Base-by-base conservation (phyloP, 2,888 invertebrate genomes). In the Habroteleia sp. region DNA sequence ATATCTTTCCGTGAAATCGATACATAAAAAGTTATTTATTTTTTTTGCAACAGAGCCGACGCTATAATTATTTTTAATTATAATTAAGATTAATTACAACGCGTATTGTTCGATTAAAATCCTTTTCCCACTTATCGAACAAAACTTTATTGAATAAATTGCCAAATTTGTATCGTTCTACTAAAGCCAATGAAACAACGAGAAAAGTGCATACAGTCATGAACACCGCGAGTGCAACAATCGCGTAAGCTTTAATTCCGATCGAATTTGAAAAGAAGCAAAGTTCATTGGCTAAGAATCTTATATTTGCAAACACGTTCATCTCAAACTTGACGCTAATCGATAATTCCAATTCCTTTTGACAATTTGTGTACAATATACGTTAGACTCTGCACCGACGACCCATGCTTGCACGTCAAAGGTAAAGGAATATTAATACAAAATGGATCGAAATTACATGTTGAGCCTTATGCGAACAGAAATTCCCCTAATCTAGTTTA, bases 331-430 rank as follows among this genome's bases (percentile, higher is more conserved):
- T 16, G 0, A 31, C 3, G 42, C 23, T 33, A 27, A 23, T 60
- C 60, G 46, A 46, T 60, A 46, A 46, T 60, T 37, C 37, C 37
- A 13, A 60, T 46, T 60, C 27, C 46, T 46, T 60, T 60, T 39
- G 37, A 46, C 39, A 46, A 60, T 46, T 60, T n/a, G n/a, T 29
- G 29, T 33, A 10, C 46, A 44, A 58, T 44, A 46, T 44, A 46
- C 11, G 11, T 27, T 5, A 7, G 8, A 35, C n/a, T 13, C 17
- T 29, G 25, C n/a, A 11, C 25, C 33, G 23, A 29, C 14, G 25
- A n/a, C n/a, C n/a, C 17, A 31, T 10, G 6, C 35, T 8, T 6
- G 1, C 56, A 13, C 13, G 31, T 56, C 56, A 56, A 56, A 56
- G 42, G 31, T 23, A 13, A 42, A 42, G 42, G 35, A 58, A 58